Base-by-base conservation (phyloP, 1,140 invertebrate genomes). In the Antheraea pernyi region DNA sequence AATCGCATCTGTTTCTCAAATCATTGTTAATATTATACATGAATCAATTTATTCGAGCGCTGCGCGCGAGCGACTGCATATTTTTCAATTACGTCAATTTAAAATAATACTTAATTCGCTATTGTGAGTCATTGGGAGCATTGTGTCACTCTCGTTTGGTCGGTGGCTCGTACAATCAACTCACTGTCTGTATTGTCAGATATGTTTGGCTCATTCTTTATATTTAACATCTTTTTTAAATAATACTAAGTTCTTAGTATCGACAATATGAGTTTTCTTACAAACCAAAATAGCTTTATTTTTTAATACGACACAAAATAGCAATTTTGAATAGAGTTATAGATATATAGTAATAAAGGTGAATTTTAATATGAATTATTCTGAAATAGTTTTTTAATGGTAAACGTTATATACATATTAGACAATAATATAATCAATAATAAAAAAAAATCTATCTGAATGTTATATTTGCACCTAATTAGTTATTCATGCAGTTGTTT, bases 11-110 rank as follows among this genome's bases (percentile, higher is more conserved):
- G 48, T 48, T 59, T 30, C 19, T 70, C 75, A 70, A 61, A 13
- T 81, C 77, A 74, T 66, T 85, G 84, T 68, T 74, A 82, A 83
- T 88, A 91, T 85, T 83, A 90, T 85, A 89, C 88, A 91, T 88
- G 86, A 91, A 91, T 91, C 88, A 91, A 91, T 91, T 91, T 88
- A 86, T 85, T 81, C 83, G 81, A 81, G 86, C 82, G 78, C 77
- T 76, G 83, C 82, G 81, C 85, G 86, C 87, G 82, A 85, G 81
- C 83, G 82, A 78, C 88, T 91, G 88, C 88, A 90, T 91, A 91
- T 91, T 91, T 91, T 91, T 87, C 89, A 91, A 91, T 91, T 91
- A 91, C 85, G 88, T 90, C 89, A 91, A 91, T 91, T 91, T 90
- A 90, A 91, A 91, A 89, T 91, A 91, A 91, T 91, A 88, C 89